These are phyloP conservation scores for Protobothrops flavoviridis DNA, from an alignment of 2,113 vertebrate species.

Conservation along the genomic window DNA sequence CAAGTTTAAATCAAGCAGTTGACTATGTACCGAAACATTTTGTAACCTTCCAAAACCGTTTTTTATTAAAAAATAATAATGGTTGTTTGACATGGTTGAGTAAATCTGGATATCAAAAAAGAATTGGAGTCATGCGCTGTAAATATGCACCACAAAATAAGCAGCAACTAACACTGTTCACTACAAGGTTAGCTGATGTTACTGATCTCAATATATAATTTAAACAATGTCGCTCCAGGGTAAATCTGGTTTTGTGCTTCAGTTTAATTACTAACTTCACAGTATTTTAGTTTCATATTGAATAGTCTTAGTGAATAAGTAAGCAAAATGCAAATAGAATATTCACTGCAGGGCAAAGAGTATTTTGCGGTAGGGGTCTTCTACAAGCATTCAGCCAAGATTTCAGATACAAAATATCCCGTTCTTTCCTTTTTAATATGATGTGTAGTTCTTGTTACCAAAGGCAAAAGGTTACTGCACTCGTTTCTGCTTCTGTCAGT, in stretches of 20 bases:
- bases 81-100: not conserved
- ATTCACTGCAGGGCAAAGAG: not conserved
- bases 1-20: not conserved
- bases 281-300: slow-evolving; percentile 16
- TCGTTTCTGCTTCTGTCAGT: not conserved
- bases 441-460: not conserved
- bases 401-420: not conserved
- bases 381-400: not conserved
- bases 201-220: slow-evolving; percentile 30
- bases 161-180: slow-evolving; percentile 1
- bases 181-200: not conserved
- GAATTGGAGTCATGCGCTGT: slow-evolving; percentile 7
- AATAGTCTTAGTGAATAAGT: slow-evolving; percentile 6
- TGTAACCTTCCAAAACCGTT: not conserved
- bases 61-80: not conserved
- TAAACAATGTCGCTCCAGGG: slow-evolving; percentile 11
- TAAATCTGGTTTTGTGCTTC: slow-evolving; percentile 30
- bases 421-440: not conserved
- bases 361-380: not conserved
- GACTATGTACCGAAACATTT: not conserved
- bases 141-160: slow-evolving; percentile 3
- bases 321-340: not conserved
- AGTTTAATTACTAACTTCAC: slow-evolving; percentile 22
- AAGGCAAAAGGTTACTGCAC: not conserved
- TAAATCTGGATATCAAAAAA: slow-evolving; percentile 16